Base-by-base conservation (phyloP, 2,888 invertebrate species). In the Adelognathus sp. region DNA sequence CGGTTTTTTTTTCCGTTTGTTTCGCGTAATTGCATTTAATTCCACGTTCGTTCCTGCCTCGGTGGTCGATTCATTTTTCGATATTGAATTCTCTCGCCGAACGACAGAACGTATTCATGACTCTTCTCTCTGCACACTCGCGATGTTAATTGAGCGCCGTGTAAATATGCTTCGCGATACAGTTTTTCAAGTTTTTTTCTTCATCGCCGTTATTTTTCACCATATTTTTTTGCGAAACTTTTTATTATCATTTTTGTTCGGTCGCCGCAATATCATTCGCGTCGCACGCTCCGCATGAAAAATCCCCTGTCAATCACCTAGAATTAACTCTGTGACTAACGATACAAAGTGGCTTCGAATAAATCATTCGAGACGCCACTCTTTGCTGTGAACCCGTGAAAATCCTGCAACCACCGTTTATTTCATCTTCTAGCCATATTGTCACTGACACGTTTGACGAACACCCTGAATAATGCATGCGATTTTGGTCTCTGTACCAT, bases 281-380 rank as follows among this genome's bases (percentile, higher is more conserved):
- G 71, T 66, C 66, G 79, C 79, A 79, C 79, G 79, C 70, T 75
- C 71, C 36, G 79, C 79, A 79, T 79, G 79, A 66, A 18, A 71
- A n/a, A n/a, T n/a, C 61, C 70, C 46, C 74, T 61, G n/a, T n/a
- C 29, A 79, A 64, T 79, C 70, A 79, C 75, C 71, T 79, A 79
- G 75, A 44, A 33, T 71, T 75, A 75, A 71, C 56, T 52, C 56
- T 79, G 75, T 75, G 39, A 75, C 79, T 79, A 79, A 79, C 75
- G 21, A 56, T 71, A 60, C 58, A 60, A 72, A 75, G 46, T 79
- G 72, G 63, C 67, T 61, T 76, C 64, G 50, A 39, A 72, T 60
- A 56, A 75, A 72, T 79, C 56, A 50, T 71, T 60, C 50, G 44
- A 54, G 39, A 58, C 27, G 41, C 54, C 67, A 77, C 61, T 24